Evolutionary conservation across 1,140 invertebrate species (phyloP), one percentile per base, ranked within the genome.

Genomic region (Plectus sambesii): DNA sequence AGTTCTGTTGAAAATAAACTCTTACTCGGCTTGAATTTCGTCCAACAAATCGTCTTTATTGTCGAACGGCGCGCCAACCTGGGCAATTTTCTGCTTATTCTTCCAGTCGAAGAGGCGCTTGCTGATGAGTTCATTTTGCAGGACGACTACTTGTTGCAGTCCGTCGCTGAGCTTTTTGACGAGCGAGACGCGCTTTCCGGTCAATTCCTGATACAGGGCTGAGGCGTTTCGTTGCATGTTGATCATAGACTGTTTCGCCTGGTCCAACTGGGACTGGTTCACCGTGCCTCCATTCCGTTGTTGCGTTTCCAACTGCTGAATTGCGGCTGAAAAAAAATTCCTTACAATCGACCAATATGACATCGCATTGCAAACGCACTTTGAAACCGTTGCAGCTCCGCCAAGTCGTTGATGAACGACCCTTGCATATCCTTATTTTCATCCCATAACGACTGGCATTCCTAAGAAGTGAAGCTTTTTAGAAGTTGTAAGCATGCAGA

Each of bases 401-500:
- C 39, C 15, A 65, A 27, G 24, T 65, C 63, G 38, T 68, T 66
- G 9, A 66, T 57, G 35, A 66, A 68, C n/a, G 64, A 48, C 12
- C 56, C 58, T 50, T 56, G 62, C 33, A 66, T 54, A 38, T 69
- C 64, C 36, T 67, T 69, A 48, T 67, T 69, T 47, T 67, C 61
- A 30, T 67, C 64, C 66, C 66, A 67, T 36, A 67, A 27, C n/a
- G 39, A 29, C 26, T 59, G 60, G 24, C 55, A 56, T n/a, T 67
- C 66, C 36, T 69, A n/a, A n/a, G n/a, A n/a, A n/a, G n/a, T n/a
- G n/a, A n/a, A n/a, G n/a, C n/a, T n/a, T n/a, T n/a, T n/a, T n/a
- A n/a, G n/a, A n/a, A n/a, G n/a, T 69, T 24, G 49, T 55, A 4
- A 65, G 9, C 12, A 17, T 26, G 6, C 42, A 27, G 6, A 49